Evolutionary conservation across 2,113 vertebrate genomes (phyloP).

Genomic region (Danio rerio): DNA sequence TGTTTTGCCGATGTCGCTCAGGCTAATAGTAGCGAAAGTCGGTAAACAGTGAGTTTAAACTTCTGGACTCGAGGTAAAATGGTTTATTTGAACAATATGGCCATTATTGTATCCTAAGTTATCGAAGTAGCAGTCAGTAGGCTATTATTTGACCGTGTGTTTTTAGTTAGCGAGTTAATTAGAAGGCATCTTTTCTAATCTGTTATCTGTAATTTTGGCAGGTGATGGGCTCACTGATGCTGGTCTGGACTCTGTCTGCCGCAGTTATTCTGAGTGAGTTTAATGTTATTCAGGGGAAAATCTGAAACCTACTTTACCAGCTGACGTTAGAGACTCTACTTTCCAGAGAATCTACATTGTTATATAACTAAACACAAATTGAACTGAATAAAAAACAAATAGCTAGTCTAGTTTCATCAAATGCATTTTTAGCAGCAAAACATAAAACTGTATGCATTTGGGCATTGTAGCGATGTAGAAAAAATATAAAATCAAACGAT

Average conservation of each 20-base stretch:
- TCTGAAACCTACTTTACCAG: background rate
- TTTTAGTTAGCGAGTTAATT: background rate
- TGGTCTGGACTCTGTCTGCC: background rate
- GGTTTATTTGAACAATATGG: background rate
- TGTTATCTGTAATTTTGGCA: background rate
- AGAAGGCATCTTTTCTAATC: background rate
- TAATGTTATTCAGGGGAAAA: background rate
- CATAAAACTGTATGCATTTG: no score
- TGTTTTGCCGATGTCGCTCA: no score
- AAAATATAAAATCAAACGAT: no score
- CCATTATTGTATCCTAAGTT: background rate
- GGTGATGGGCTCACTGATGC: conserved; percentile 16
- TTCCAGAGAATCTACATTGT: no score
- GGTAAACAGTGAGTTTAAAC: background rate
- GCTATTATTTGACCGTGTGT: background rate
- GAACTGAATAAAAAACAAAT: no score
- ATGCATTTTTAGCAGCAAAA: no score
- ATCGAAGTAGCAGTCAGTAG: background rate
- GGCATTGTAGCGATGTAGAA: no score
- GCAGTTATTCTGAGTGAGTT: background rate
- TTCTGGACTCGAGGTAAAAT: background rate
- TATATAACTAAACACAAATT: no score
- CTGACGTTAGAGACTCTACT: background rate
- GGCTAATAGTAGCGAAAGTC: background rate
- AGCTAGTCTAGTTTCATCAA: no score